These are phyloP conservation scores for Hyperoplus lanceolatus DNA, from an alignment of 2,797 vertebrate genomes.

Conservation along the genomic window DNA sequence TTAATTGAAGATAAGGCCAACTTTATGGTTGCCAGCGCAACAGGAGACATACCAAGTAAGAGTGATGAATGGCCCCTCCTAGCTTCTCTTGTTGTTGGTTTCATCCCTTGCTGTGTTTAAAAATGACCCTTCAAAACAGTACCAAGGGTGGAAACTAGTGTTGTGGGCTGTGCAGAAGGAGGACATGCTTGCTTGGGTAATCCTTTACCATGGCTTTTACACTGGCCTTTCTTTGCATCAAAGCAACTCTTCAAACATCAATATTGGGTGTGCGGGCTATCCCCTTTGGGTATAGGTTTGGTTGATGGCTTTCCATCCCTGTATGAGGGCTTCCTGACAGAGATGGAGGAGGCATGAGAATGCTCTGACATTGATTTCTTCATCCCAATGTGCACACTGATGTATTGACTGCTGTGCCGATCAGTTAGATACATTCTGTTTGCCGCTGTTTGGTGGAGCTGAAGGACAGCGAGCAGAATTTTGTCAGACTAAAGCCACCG, in stretches of 20 bases:
- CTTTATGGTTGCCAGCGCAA: slow-evolving; percentile 68
- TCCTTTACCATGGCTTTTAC: slow-evolving; percentile 77
- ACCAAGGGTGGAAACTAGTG: slow-evolving; percentile 76
- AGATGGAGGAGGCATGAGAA: slow-evolving; percentile 73
- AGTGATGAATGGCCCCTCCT: slow-evolving; percentile 78
- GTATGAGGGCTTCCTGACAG: slow-evolving; percentile 76
- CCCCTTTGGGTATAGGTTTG: slow-evolving; percentile 75
- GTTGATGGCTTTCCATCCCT: slow-evolving; percentile 74
- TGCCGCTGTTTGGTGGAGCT: slow-evolving; percentile 53
- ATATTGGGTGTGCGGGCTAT: slow-evolving; percentile 68
- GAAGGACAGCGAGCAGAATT: slow-evolving; percentile 54
- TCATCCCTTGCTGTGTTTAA: slow-evolving; percentile 80
- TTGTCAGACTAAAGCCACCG: slow-evolving; percentile 21
- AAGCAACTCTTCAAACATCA: slow-evolving; percentile 79
- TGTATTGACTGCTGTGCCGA: slow-evolving; percentile 71
- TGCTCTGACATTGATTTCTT: slow-evolving; percentile 84
- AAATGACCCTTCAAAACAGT: slow-evolving; percentile 84
- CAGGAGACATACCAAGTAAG: slow-evolving; percentile 53
- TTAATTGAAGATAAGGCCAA: slow-evolving; percentile 73
- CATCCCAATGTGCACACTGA: slow-evolving; percentile 75
- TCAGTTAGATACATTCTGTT: slow-evolving; percentile 69
- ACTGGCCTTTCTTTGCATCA: slow-evolving; percentile 69
- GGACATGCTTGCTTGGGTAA: slow-evolving; percentile 78
- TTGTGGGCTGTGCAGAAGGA: slow-evolving; percentile 68
- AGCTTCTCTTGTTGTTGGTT: slow-evolving; percentile 77